These are phyloP conservation scores for Fopius arisanus DNA, from an alignment of 1,140 invertebrate species.

Conservation along the genomic window DNA sequence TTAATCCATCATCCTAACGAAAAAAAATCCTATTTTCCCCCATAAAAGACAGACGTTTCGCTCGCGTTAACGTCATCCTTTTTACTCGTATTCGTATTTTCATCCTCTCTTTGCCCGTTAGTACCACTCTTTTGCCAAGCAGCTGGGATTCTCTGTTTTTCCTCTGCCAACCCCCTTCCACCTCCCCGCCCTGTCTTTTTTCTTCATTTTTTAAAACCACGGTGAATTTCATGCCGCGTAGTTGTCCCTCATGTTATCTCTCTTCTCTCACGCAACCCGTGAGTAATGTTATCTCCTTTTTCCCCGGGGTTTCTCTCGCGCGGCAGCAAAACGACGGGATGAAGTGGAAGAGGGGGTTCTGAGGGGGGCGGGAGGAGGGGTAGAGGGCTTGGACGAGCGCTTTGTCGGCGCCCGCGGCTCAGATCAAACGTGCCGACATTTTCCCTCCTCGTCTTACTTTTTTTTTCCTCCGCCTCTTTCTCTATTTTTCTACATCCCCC, in stretches of 20 bases:
- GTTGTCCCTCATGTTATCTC: conserved; percentile 17
- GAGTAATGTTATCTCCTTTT: conserved; percentile 12
- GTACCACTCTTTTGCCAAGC: conserved; percentile 7
- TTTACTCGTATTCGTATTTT: conserved; percentile 4
- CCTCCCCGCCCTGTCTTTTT: not conserved
- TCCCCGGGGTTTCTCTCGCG: conserved; percentile 27
- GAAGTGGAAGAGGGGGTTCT: conserved; percentile 42
- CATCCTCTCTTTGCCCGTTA: conserved; percentile 12
- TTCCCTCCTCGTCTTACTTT: conserved; percentile 12
- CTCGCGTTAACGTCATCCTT: not conserved
- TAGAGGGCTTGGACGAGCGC: conserved; percentile 49
- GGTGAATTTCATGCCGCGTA: conserved; percentile 27
- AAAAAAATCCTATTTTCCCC: not conserved
- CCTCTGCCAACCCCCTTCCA: conserved; percentile 12
- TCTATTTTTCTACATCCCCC: conserved; percentile 23
- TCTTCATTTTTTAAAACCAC: not conserved
- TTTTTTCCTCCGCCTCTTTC: conserved; percentile 18
- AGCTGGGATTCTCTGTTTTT: conserved; percentile 16
- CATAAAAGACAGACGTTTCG: not conserved
- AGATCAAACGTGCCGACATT: conserved; percentile 59
- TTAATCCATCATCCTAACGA: not conserved
- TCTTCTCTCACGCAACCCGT: not conserved
- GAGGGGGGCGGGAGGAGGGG: conserved; percentile 37
- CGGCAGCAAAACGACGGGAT: conserved; percentile 32
- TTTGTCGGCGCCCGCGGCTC: conserved; percentile 63